Evolutionary conservation across 2,888 invertebrate genomes (phyloP).

Genomic region (Trissolcus brochymenae): DNA sequence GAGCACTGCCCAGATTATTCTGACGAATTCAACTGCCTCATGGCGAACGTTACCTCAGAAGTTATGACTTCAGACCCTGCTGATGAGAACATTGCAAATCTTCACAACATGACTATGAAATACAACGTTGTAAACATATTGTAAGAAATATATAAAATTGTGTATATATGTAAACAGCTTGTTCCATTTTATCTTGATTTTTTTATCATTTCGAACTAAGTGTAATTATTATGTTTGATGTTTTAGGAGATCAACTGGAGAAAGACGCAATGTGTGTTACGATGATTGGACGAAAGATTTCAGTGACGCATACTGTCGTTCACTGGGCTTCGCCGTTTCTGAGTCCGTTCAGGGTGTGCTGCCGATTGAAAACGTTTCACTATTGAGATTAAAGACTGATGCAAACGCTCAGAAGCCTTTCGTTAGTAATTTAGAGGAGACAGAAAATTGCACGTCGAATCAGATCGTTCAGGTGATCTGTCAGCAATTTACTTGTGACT

Average conservation of each 20-base stretch:
- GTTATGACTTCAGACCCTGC: conserved; percentile 58
- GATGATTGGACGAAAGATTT: conserved; percentile 78
- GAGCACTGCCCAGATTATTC: conserved; percentile 81
- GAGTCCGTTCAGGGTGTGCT: conserved; percentile 75
- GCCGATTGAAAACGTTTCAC: conserved; percentile 76
- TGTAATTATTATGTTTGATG: not conserved
- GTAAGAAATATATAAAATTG: conserved; percentile 43
- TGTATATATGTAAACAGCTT: too few relatives aligned
- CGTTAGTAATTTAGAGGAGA: conserved; percentile 76
- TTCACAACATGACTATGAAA: conserved; percentile 42
- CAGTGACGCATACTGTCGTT: conserved; percentile 79
- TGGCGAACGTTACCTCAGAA: conserved; percentile 55
- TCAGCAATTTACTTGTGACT: conserved; percentile 77
- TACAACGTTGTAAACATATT: conserved; percentile 63
- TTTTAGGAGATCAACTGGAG: conserved; percentile 66
- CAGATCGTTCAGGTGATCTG: conserved; percentile 78
- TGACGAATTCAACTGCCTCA: conserved; percentile 81
- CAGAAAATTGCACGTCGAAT: conserved; percentile 75
- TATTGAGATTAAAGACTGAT: conserved; percentile 71
- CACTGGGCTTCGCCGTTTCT: conserved; percentile 78
- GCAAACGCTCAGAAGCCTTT: conserved; percentile 68
- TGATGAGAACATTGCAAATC: conserved; percentile 53
- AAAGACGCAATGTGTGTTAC: conserved; percentile 77
- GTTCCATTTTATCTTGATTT: too few relatives aligned
- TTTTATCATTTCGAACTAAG: not conserved